phyloP scores from a whole-genome alignment of 2,888 invertebrate genomes.

The Perdita meconis region DNA sequence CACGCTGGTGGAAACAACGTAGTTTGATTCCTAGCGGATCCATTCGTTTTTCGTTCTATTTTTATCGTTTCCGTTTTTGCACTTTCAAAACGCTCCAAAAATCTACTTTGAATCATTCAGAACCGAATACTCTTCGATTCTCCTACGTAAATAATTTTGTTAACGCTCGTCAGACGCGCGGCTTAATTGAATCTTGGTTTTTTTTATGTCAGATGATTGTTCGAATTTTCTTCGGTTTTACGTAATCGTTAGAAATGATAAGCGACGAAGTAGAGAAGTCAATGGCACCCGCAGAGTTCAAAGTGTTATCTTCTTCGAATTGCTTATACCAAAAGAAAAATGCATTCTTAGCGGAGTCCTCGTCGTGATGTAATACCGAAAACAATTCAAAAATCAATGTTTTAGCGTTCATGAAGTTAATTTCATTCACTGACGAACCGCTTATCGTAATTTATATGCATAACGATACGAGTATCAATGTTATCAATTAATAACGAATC shows the following conservation, averaged over 20 bases:
- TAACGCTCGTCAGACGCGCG: too few species aligned
- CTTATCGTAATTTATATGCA: constrained; percentile 19
- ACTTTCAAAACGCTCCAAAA: background rate
- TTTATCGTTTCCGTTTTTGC: constrained; percentile 20
- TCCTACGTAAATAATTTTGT: too few species aligned
- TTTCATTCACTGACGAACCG: constrained; percentile 10
- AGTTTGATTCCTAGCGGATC: constrained; percentile 17
- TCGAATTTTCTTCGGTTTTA: constrained; percentile 6
- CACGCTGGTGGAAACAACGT: constrained; percentile 51
- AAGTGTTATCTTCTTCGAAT: constrained; percentile 19
- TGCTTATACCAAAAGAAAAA: constrained; percentile 6
- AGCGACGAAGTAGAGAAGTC: background rate
- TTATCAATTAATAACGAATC: constrained; percentile 15
- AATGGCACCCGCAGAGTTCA: constrained; percentile 34
- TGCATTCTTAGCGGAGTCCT: constrained; percentile 25
- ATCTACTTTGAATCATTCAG: too few species aligned
- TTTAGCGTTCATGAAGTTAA: constrained; percentile 27
- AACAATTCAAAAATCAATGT: constrained; percentile 38
- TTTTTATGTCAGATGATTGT: background rate
- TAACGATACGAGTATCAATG: constrained; percentile 12
- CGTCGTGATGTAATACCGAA: constrained; percentile 31
- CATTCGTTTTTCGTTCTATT: constrained; percentile 16
- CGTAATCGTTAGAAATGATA: constrained; percentile 14
- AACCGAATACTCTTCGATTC: too few species aligned
- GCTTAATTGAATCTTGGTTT: background rate